Conservation (phyloP, 2,113 vertebrate genomes). For the Campylorhamphus procurvoides region DNA sequence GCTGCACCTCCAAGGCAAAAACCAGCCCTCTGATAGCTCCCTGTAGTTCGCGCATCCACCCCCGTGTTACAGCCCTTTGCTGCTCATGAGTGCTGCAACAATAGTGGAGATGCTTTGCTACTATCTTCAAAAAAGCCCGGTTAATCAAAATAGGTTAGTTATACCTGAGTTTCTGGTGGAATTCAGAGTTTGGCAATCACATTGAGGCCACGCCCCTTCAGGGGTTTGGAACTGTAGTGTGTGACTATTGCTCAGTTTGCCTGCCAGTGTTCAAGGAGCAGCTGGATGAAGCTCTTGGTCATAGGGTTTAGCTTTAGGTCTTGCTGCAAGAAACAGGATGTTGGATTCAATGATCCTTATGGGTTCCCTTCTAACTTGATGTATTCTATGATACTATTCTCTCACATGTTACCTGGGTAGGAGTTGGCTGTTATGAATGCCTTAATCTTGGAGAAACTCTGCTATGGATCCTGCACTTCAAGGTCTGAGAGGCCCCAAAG, state of each 20-base stretch:
- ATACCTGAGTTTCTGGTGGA: neutral
- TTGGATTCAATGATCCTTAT: neutral
- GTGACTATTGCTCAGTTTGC: neutral
- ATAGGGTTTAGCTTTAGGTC: neutral
- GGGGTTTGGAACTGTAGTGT: neutral
- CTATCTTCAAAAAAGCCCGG: neutral
- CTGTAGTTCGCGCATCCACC: rapidly evolving
- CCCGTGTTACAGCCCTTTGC: neutral
- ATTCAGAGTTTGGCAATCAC: neutral
- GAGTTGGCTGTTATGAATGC: neutral
- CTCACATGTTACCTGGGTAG: neutral
- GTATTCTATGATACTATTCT: neutral
- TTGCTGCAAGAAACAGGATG: neutral
- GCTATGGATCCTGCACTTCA: neutral
- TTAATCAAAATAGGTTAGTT: neutral
- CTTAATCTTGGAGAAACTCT: neutral
- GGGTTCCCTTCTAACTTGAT: neutral
- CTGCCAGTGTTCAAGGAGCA: neutral
- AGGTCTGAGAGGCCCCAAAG: neutral
- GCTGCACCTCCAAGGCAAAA: rapidly evolving
- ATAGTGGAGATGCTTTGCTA: neutral
- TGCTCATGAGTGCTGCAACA: neutral
- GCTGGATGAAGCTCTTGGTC: neutral
- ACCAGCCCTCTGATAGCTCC: rapidly evolving
- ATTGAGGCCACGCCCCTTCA: neutral